Percentiles rank a stretch among this genome's conserved stretches.
phyloP scores from a whole-genome alignment of 2,888 invertebrate genomes.

The Thecophora atra region DNA sequence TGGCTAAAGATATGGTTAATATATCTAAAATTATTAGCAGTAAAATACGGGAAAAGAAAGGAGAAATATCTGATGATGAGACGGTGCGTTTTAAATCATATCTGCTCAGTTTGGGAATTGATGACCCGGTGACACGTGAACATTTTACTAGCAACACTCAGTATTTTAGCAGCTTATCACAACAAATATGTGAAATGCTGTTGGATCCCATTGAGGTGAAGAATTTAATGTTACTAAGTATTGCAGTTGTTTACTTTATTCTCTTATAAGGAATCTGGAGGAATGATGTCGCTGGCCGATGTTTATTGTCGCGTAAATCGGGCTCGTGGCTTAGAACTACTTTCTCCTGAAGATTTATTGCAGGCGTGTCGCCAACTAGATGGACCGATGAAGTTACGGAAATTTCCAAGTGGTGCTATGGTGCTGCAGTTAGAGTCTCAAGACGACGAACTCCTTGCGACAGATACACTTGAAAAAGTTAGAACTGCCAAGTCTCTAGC shows the following conservation, averaged over 20 bases:
- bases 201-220: slow-evolving; percentile 80
- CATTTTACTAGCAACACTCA: slow-evolving; percentile 85
- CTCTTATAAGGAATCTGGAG: slow-evolving; percentile 79
- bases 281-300: slow-evolving; percentile 96
- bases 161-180: slow-evolving; percentile 85
- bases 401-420: slow-evolving; percentile 95
- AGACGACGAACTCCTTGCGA: slow-evolving; percentile 76
- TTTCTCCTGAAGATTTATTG: slow-evolving; percentile 96
- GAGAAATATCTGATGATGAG: slow-evolving; percentile 96
- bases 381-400: slow-evolving; percentile 80
- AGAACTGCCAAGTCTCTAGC: slow-evolving; percentile 77
- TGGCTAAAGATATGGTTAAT: slow-evolving; percentile 97
- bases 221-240: neutral
- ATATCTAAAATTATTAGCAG: slow-evolving; percentile 90
- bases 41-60: slow-evolving; percentile 93
- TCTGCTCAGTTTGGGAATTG: slow-evolving; percentile 94
- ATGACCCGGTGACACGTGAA: slow-evolving; percentile 96
- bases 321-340: slow-evolving; percentile 92
- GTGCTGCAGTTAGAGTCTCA: slow-evolving; percentile 86
- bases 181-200: slow-evolving; percentile 85
- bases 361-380: slow-evolving; percentile 81
- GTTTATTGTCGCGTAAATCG: slow-evolving; percentile 97
- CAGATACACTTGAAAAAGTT: slow-evolving; percentile 72
- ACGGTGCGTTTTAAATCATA: slow-evolving; percentile 96
- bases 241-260: neutral